Conservation (phyloP, 2,888 invertebrate species). For the Aspidapion aeneum region DNA sequence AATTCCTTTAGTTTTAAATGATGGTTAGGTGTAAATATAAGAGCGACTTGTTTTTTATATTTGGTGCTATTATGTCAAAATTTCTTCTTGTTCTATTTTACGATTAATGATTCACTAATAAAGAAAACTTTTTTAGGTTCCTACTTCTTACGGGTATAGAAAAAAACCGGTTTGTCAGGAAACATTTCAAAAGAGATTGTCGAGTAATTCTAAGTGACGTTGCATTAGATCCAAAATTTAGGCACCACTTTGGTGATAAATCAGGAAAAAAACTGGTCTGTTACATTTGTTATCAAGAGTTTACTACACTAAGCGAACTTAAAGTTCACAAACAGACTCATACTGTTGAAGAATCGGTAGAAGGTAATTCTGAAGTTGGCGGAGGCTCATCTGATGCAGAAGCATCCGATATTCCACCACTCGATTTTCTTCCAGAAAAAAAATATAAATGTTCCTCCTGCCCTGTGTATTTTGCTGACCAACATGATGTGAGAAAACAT, state of each 20-base stretch:
- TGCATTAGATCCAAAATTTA: background rate
- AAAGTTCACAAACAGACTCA: conserved; percentile 22
- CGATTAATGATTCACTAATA: too few species aligned
- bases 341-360: conserved; percentile 17
- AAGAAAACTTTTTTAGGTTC: too few species aligned
- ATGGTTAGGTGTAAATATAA: too few species aligned
- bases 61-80: too few species aligned
- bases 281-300: conserved; percentile 27
- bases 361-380: conserved; percentile 5
- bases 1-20: too few species aligned
- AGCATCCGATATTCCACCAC: too few species aligned
- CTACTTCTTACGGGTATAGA: too few species aligned
- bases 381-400: background rate
- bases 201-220: background rate
- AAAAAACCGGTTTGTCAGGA: too few species aligned
- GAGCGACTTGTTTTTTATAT: too few species aligned
- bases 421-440: background rate
- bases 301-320: conserved; percentile 18
- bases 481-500: conserved; percentile 26
- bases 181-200: too few species aligned
- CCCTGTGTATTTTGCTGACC: conserved; percentile 25
- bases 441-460: conserved; percentile 31
- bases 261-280: conserved; percentile 26
- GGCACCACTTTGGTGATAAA: background rate
- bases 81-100: too few species aligned